These are phyloP conservation scores for Oncorhynchus masou DNA, from an alignment of 2,113 vertebrate genomes.

Conservation along the genomic window DNA sequence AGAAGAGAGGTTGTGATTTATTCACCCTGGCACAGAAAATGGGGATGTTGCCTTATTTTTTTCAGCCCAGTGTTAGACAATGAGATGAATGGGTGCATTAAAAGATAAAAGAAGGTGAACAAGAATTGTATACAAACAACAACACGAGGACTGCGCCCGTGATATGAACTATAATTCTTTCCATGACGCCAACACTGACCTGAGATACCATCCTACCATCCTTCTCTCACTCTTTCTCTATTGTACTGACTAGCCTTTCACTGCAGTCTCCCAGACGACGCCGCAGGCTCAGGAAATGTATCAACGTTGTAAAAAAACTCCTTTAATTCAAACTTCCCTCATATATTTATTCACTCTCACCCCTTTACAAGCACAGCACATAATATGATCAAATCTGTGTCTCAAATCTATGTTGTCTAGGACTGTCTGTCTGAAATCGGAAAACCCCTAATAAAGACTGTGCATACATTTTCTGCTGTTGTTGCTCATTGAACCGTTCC, in stretches of 20 bases:
- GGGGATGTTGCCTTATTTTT: conserved; percentile 50
- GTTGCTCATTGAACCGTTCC: conserved; percentile 22
- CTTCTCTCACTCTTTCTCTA: conserved; percentile 22
- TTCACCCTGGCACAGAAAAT: conserved; percentile 51
- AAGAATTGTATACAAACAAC: conserved; percentile 59
- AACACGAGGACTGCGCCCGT: conserved; percentile 41
- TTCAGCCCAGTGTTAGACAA: conserved; percentile 52
- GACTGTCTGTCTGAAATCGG: neutral
- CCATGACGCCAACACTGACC: conserved; percentile 56
- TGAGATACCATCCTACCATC: conserved; percentile 30
- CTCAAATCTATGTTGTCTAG: conserved; percentile 23
- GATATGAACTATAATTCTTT: conserved; percentile 63
- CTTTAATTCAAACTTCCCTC: conserved; percentile 26
- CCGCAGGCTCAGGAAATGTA: conserved; percentile 22
- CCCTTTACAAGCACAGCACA: conserved; percentile 14
- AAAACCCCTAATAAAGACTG: neutral
- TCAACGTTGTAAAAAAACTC: conserved; percentile 17
- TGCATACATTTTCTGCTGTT: neutral
- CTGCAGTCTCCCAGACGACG: conserved; percentile 17
- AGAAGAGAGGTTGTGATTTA: conserved; percentile 54
- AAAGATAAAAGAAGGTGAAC: conserved; percentile 68
- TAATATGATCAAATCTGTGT: conserved; percentile 23
- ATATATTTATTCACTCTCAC: conserved; percentile 3
- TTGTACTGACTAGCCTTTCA: conserved; percentile 7
- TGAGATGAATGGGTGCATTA: conserved; percentile 71